Evolutionary conservation across 2,888 invertebrate genomes (phyloP).

Genomic region (Ennomos fuscantarius): DNA sequence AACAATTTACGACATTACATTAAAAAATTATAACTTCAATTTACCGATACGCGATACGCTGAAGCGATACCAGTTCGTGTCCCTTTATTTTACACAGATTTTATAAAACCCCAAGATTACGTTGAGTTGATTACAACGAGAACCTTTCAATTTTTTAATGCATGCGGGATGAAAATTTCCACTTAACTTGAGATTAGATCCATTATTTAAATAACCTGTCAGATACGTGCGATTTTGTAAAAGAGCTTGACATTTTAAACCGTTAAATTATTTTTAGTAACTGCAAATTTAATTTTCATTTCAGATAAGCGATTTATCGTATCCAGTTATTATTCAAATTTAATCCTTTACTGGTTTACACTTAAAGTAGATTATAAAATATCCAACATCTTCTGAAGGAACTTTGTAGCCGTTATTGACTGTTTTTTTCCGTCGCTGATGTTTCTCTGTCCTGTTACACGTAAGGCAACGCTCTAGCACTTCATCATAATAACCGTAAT

Average conservation of each 20-base stretch:
- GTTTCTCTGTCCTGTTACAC: no score
- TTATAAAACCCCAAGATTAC: slow-evolving; percentile 15
- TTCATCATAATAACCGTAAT: no score
- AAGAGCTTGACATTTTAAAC: slow-evolving; percentile 9
- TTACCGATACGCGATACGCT: background rate
- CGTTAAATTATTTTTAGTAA: slow-evolving; percentile 17
- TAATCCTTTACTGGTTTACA: no score
- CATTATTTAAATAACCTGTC: slow-evolving; percentile 37
- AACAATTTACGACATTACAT: no score
- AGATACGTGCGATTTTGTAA: slow-evolving; percentile 21
- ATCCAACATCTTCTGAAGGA: no score
- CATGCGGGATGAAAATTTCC: slow-evolving; percentile 29
- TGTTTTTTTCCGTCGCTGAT: no score
- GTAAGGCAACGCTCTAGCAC: no score
- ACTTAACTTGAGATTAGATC: slow-evolving; percentile 32
- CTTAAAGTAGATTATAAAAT: no score
- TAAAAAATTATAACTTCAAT: no score
- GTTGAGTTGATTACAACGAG: slow-evolving; percentile 28
- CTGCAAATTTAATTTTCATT: slow-evolving; percentile 12
- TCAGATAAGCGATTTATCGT: slow-evolving; percentile 1
- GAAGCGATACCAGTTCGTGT: background rate
- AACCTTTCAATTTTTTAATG: slow-evolving; percentile 34
- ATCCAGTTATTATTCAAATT: no score
- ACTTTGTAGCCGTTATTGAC: no score
- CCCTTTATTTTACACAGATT: slow-evolving; percentile 4